phyloP scores from a whole-genome alignment of 2,888 invertebrate genomes.

The Anaspis maculata region DNA sequence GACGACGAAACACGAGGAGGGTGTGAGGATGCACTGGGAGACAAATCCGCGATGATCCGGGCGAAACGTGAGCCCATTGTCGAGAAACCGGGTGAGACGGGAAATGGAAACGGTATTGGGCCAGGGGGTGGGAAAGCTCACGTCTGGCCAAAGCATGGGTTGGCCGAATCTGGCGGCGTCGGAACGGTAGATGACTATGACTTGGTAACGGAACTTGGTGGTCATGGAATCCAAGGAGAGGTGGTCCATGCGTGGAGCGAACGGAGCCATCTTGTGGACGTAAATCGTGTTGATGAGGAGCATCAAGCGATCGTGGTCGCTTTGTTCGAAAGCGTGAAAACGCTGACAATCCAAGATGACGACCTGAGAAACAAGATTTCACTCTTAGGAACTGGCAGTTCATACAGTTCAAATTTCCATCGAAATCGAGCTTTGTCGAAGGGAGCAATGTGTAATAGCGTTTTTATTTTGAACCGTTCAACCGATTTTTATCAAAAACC shows the following conservation, averaged over 20 bases:
- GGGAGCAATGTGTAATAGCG: too few relatives aligned
- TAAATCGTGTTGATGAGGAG: slow-evolving; percentile 43
- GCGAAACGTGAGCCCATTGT: slow-evolving; percentile 47
- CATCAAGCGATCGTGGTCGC: slow-evolving; percentile 58
- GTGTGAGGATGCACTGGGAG: slow-evolving; percentile 75
- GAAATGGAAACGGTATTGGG: slow-evolving; percentile 57
- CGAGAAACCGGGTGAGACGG: slow-evolving; percentile 53
- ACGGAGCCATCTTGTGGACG: slow-evolving; percentile 54
- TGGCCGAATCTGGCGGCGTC: slow-evolving; percentile 45
- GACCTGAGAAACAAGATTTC: slow-evolving; percentile 43
- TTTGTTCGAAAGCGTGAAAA: slow-evolving; percentile 61
- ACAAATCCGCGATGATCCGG: slow-evolving; percentile 57
- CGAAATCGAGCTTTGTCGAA: too few relatives aligned
- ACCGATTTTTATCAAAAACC: too few relatives aligned
- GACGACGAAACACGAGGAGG: slow-evolving; percentile 51
- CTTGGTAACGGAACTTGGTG: slow-evolving; percentile 48
- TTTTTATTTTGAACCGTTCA: too few relatives aligned
- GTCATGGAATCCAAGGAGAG: slow-evolving; percentile 56
- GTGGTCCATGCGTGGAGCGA: slow-evolving; percentile 45
- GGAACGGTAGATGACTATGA: slow-evolving; percentile 59
- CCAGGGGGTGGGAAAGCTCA: slow-evolving; percentile 72
- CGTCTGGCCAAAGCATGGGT: slow-evolving; percentile 58
- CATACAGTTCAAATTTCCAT: too few relatives aligned
- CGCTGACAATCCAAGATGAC: slow-evolving; percentile 80
- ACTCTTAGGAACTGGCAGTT: too few relatives aligned